Evolutionary conservation across 2,113 vertebrate genomes (phyloP).

Genomic region (Pollachius pollachius): DNA sequence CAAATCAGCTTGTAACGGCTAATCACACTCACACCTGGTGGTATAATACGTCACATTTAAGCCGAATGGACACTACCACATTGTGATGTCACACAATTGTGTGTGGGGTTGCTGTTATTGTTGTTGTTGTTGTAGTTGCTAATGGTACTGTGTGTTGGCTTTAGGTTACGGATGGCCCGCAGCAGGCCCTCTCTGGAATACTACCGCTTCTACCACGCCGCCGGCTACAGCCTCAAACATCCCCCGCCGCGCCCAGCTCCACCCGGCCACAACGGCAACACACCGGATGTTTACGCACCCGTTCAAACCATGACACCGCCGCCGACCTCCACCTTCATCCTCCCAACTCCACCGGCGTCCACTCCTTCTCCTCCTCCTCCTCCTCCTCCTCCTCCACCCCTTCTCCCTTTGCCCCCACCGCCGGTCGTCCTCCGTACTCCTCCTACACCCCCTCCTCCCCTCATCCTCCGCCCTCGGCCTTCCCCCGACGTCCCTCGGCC

Average conservation of each 20-base stretch:
- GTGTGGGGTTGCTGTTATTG: not conserved
- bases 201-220: conserved; percentile 68
- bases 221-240: conserved; percentile 66
- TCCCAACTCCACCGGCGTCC: conserved; percentile 5
- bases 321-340: not conserved
- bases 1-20: no score
- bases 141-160: conserved; percentile 1
- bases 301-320: conserved; percentile 9
- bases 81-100: not conserved
- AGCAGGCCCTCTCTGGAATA: conserved; percentile 65
- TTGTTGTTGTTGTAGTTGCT: not conserved
- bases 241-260: conserved; percentile 2
- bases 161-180: conserved; percentile 52
- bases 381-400: not conserved
- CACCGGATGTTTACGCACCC: not conserved
- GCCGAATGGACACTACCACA: no score
- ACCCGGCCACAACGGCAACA: conserved; percentile 24
- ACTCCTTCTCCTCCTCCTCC: no score
- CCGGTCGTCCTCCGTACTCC: no score
- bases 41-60: no score
- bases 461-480: not conserved
- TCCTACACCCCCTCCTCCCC: not conserved
- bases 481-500: no score
- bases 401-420: no score
- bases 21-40: no score